Evolutionary conservation across 2,888 invertebrate genomes (phyloP), one percentile per base, ranked within the genome.

Genomic region (Parasteatoda lunata): DNA sequence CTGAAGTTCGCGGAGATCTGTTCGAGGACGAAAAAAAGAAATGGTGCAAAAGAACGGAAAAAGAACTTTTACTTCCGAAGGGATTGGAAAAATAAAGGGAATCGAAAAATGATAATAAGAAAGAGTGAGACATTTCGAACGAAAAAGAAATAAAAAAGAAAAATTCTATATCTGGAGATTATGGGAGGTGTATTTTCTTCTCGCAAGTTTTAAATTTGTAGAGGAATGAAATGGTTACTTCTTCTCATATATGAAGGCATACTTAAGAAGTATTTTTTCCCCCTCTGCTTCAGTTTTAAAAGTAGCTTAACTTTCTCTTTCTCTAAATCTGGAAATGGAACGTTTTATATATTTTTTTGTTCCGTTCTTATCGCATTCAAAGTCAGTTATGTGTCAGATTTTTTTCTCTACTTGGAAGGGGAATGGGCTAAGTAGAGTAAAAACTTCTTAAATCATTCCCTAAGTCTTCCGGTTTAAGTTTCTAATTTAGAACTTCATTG

Each of bases 101-200:
- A 80, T 72, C 72, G 80, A 59, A 66, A 80, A 80, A 80, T 80
- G 80, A 80, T 73, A 65, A 80, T 73, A 80, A 80, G 65, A 80
- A 77, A 80, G 65, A 72, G 52, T 52, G 73, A 72, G 52, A 48
- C 70, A 48, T 72, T 52, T n/a, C 15, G 47, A 30, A 15, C 13
- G 65, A 52, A 66, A 64, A 71, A 13, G 59, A 59, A 59, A 59
- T 59, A n/a, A 59, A 59, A 59, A 59, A 8, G 59, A n/a, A 59
- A 59, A n/a, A 13, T 13, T 59, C 30, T 30, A 59, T 59, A 59
- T 59, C 59, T 59, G n/a, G 59, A 59, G 59, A 59, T 59, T 59
- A 59, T n/a, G 59, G 59, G 59, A 59, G 59, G 9, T 59, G n/a
- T 59, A 59, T 59, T 59, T 59, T 59, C 59, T 59, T n/a, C n/a